Base-by-base conservation (phyloP, 2,797 vertebrate species). In the Ctenopoma multispine region DNA sequence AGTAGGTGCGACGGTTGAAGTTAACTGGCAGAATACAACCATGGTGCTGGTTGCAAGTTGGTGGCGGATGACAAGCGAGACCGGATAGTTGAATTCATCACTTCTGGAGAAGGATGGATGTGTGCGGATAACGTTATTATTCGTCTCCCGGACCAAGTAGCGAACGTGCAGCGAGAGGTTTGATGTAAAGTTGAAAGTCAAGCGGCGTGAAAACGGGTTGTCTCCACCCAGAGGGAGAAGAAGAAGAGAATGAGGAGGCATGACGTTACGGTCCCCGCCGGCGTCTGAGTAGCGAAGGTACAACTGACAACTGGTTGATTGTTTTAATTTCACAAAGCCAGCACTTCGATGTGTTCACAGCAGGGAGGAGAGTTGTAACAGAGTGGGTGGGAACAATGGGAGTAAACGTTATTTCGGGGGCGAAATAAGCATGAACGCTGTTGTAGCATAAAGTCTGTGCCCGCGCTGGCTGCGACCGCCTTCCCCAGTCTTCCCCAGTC, bases 331-430 rank as follows among this genome's bases (percentile, higher is more conserved):
- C 34, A 27, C 0, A 34, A 75, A 80, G 40, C 48, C 29, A 29
- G 29, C 51, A 66, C 79, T 74, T 69, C 20, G 46, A 61, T 51
- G 68, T 63, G 69, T 64, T 66, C 20, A 60, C 65, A 57, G 68
- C 53, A 27, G 81, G 80, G 81, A 76, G 81, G 75, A 43, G 69
- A 76, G 58, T 56, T 2, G 76, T 55, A 67, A 41, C 21, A 24
- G 62, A 79, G 81, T 81, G 87, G 83, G 88, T 75, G 88, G 87
- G 83, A 86, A 89, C 89, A 87, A 88, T 80, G 75, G 83, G 78
- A 79, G 65, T 66, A 67, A 29, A 40, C 38, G 38, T 12, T 14
- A 40, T 40, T 40, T 85, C 72, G 66, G 70, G 70, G 18, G 8
- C n/a, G 8, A 38, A 12, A 41, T 77, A 62, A 82, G 79, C 84